Conservation (phyloP, 1,140 invertebrate genomes). For the Drosophila sechellia region DNA sequence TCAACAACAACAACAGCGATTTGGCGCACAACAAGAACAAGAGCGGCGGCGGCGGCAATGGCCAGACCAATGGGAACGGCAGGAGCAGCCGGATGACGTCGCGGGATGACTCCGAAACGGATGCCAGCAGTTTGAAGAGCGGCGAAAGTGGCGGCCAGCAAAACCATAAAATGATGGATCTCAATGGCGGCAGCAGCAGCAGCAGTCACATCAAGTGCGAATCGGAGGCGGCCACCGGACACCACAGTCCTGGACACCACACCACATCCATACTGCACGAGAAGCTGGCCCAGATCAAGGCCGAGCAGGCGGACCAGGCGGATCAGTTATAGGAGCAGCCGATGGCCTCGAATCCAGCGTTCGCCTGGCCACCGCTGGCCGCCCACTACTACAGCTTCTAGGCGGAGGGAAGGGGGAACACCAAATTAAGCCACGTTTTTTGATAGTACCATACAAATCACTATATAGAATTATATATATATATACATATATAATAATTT, state of each 20-base stretch:
- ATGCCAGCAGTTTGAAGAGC: conserved; percentile 73
- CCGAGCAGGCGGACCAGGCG: conserved; percentile 64
- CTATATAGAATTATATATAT: conserved; percentile 35
- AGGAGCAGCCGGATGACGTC: conserved; percentile 73
- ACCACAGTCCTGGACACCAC: background rate
- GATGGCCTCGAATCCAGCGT: conserved; percentile 52
- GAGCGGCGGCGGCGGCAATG: conserved; percentile 33
- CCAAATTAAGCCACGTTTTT: conserved; percentile 58
- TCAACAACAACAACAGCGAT: conserved; percentile 67
- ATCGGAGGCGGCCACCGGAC: conserved; percentile 22
- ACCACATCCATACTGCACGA: conserved; percentile 71
- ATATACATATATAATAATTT: background rate
- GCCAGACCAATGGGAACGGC: conserved; percentile 32
- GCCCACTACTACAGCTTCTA: conserved; percentile 78
- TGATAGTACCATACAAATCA: conserved; percentile 51
- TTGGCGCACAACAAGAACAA: conserved; percentile 76
- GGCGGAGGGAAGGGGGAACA: conserved; percentile 10
- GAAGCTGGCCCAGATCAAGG: conserved; percentile 83
- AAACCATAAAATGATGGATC: conserved; percentile 75
- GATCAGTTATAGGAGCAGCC: conserved; percentile 78
- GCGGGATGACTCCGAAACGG: conserved; percentile 75
- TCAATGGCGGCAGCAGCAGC: conserved; percentile 69
- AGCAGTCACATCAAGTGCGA: conserved; percentile 60
- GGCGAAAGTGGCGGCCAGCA: conserved; percentile 55
- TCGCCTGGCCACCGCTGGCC: conserved; percentile 72